Evolutionary conservation across 2,888 invertebrate genomes (phyloP).

Genomic region (Anoplius nigerrimus): DNA sequence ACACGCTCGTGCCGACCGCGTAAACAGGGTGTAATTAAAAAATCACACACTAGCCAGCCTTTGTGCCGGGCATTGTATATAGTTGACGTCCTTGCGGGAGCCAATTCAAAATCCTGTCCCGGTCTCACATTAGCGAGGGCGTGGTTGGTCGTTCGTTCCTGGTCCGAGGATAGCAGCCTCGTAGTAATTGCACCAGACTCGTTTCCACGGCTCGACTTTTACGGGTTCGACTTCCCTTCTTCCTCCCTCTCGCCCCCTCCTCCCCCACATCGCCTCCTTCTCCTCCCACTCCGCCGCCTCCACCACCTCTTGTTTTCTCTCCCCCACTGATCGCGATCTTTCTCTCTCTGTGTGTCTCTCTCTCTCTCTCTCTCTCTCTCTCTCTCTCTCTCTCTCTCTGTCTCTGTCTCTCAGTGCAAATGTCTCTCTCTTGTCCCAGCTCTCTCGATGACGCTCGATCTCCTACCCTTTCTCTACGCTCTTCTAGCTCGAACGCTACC

Average conservation of each 20-base stretch:
- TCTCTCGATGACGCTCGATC: not conserved
- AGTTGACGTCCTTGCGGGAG: conserved; percentile 71
- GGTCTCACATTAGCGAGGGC: conserved; percentile 71
- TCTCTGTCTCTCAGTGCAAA: no score
- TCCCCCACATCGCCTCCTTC: not conserved
- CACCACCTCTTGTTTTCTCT: conserved; percentile 6
- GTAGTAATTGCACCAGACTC: conserved; percentile 63
- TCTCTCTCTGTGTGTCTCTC: conserved; percentile 5
- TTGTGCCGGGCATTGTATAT: conserved; percentile 59
- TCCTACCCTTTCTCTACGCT: no score
- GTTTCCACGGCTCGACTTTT: conserved; percentile 60
- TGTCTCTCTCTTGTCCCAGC: conserved; percentile 5
- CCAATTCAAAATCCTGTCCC: conserved; percentile 69
- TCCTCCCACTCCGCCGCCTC: not conserved
- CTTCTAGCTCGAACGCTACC: no score
- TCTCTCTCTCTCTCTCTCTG: conserved; percentile 6
- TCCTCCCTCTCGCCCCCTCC: not conserved
- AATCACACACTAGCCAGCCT: conserved; percentile 57
- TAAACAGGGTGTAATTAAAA: conserved; percentile 65
- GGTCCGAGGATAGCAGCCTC: conserved; percentile 61
- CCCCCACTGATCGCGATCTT: not conserved
- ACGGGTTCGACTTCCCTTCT: conserved; percentile 39
- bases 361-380: conserved; percentile 2
- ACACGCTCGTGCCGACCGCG: conserved; percentile 42
- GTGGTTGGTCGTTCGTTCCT: conserved; percentile 66